A percentile compares a stretch with the other conserved stretches of the same genome.
Evolutionary conservation across 2,113 vertebrate species (phyloP).

Genomic region (Eurystomus gularis): DNA sequence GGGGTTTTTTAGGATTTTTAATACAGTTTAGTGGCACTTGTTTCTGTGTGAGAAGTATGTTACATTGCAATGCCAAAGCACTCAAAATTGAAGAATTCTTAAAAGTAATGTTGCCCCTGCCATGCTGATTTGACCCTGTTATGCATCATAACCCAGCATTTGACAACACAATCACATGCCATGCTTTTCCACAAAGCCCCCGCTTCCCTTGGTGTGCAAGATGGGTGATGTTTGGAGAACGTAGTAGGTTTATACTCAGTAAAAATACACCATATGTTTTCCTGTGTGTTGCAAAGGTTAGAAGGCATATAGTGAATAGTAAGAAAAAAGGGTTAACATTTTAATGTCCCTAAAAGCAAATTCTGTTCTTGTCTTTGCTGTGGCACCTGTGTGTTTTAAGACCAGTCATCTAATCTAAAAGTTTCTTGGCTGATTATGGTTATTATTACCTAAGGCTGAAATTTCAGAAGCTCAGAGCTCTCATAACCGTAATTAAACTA

Average conservation of each 20-base stretch:
- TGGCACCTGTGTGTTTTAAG: not conserved
- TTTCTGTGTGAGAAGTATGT: not conserved
- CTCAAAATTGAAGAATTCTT: not conserved
- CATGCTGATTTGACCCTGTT: not conserved
- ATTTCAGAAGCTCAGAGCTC: constrained; percentile 12
- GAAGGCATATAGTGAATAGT: not conserved
- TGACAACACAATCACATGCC: not conserved
- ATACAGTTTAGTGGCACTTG: not conserved
- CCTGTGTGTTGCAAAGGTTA: not conserved
- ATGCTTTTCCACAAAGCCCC: not conserved
- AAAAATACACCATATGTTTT: not conserved
- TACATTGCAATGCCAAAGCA: not conserved
- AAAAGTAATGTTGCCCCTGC: not conserved
- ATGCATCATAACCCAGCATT: not conserved
- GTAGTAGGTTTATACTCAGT: not conserved
- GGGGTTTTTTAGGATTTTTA: not conserved
- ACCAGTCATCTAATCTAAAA: not conserved
- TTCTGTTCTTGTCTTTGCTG: not conserved
- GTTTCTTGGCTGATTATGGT: not conserved
- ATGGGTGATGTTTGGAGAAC: not conserved
- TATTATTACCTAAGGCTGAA: constrained; percentile 18
- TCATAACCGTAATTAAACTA: not conserved
- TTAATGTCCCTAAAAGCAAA: not conserved
- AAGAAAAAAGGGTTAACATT: not conserved
- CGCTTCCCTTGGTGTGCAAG: not conserved